Evolutionary conservation across 2,797 vertebrate genomes (phyloP).

Genomic region (Limosa lapponica): DNA sequence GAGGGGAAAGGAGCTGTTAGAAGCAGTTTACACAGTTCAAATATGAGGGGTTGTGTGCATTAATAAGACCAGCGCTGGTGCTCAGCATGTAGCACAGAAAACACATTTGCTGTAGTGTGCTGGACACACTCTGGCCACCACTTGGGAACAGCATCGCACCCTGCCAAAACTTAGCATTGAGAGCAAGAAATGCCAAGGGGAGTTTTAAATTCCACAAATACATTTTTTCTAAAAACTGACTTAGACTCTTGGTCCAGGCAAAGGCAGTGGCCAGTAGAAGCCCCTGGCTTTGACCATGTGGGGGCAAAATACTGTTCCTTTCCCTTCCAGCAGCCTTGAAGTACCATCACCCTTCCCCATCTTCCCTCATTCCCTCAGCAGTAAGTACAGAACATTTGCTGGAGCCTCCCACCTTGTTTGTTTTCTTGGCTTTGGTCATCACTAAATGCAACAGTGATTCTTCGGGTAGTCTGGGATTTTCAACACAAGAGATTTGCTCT

Average conservation of each 20-base stretch:
- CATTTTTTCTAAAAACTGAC: background rate
- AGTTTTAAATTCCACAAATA: background rate
- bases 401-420: background rate
- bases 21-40: constrained; percentile 17
- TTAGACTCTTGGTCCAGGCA: background rate
- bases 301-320: background rate
- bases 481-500: background rate
- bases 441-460: background rate
- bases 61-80: background rate
- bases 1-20: background rate
- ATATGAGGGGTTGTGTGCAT: background rate
- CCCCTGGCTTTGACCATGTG: background rate
- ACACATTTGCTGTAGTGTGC: background rate
- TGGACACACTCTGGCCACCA: background rate
- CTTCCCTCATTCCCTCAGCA: background rate
- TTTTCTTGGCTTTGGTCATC: background rate
- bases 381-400: background rate
- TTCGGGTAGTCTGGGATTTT: background rate
- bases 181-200: background rate
- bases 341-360: background rate
- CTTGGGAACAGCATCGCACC: background rate
- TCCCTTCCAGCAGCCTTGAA: background rate
- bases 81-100: background rate
- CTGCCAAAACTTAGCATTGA: background rate
- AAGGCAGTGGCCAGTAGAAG: background rate